phyloP scores from a whole-genome alignment of 1,140 invertebrate species.

The Nephotettix cincticeps region DNA sequence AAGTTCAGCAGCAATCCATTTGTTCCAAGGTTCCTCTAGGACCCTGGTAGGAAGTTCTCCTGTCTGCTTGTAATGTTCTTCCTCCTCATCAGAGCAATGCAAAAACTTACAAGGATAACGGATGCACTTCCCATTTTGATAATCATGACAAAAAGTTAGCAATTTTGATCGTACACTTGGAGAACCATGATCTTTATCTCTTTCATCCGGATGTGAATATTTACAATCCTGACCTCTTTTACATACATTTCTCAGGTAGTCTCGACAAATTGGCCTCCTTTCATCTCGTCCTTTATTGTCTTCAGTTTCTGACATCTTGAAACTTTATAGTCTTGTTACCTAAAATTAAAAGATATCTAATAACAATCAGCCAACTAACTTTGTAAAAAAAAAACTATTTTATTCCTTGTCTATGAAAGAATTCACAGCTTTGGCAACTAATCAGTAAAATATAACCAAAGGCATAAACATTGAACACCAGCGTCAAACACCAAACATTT shows the following conservation, averaged over 20 bases:
- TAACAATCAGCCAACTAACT: too few species aligned
- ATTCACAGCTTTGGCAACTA: too few species aligned
- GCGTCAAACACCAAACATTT: too few species aligned
- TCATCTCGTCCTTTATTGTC: neutral
- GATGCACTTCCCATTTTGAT: constrained; percentile 64
- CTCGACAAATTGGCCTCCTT: constrained; percentile 53
- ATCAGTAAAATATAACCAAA: too few species aligned
- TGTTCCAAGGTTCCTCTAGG: constrained; percentile 17
- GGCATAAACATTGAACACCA: too few species aligned
- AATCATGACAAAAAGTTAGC: constrained; percentile 78
- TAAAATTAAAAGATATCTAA: too few species aligned
- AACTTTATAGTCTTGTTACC: too few species aligned
- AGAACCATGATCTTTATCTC: constrained; percentile 65
- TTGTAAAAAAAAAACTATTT: too few species aligned
- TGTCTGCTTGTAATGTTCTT: constrained; percentile 68
- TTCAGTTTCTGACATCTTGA: neutral
- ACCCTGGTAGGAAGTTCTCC: constrained; percentile 59
- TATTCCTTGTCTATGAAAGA: too few species aligned
- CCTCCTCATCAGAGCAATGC: constrained; percentile 75
- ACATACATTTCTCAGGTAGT: constrained; percentile 66
- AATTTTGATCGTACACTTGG: constrained; percentile 42
- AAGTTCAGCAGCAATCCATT: constrained; percentile 23
- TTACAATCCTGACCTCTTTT: constrained; percentile 76
- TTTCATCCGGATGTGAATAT: constrained; percentile 58
- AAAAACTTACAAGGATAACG: constrained; percentile 62